A percentile compares a stretch with the other conserved stretches of the same genome.
phyloP scores from a whole-genome alignment of 64 coral and sea anemone genomes.

The Platygyra sinensis region DNA sequence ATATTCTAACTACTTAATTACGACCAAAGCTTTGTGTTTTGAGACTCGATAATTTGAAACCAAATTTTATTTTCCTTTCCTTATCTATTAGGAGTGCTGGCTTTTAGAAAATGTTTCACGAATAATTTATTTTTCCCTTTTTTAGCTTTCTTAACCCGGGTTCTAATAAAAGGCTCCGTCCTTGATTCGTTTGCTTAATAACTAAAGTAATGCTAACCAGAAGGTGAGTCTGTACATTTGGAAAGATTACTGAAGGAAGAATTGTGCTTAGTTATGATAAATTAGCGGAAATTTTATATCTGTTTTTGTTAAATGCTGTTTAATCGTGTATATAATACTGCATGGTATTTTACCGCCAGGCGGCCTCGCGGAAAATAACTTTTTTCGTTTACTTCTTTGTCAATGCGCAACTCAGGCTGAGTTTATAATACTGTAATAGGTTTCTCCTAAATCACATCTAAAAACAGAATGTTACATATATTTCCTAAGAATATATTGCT shows the following conservation, averaged over 20 bases:
- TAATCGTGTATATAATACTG: neutral
- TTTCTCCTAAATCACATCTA: neutral
- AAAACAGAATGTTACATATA: neutral
- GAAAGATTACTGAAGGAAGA: neutral
- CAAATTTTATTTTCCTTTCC: slow-evolving; percentile 18
- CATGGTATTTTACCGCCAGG: neutral
- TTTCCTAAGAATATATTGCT: neutral
- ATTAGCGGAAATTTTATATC: slow-evolving; percentile 16
- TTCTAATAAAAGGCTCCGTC: neutral
- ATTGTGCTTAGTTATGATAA: slow-evolving; percentile 3
- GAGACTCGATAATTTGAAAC: slow-evolving; percentile 25
- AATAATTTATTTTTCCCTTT: neutral
- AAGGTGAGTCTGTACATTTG: neutral
- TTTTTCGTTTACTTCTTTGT: neutral
- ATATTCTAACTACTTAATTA: slow-evolving; percentile 39
- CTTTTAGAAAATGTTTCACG: slow-evolving; percentile 19
- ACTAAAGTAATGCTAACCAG: neutral
- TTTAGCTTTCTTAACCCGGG: neutral
- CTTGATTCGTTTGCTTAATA: neutral
- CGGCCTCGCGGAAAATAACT: neutral
- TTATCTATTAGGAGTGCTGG: slow-evolving; percentile 19
- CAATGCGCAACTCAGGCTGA: neutral
- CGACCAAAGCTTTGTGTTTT: slow-evolving; percentile 21
- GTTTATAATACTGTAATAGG: neutral
- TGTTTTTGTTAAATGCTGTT: slow-evolving; percentile 18